A percentile compares a stretch with the other conserved stretches of the same genome.
These are phyloP conservation scores for Montipora capricornis DNA, from an alignment of 64 coral and sea anemone species.

Conservation along the genomic window DNA sequence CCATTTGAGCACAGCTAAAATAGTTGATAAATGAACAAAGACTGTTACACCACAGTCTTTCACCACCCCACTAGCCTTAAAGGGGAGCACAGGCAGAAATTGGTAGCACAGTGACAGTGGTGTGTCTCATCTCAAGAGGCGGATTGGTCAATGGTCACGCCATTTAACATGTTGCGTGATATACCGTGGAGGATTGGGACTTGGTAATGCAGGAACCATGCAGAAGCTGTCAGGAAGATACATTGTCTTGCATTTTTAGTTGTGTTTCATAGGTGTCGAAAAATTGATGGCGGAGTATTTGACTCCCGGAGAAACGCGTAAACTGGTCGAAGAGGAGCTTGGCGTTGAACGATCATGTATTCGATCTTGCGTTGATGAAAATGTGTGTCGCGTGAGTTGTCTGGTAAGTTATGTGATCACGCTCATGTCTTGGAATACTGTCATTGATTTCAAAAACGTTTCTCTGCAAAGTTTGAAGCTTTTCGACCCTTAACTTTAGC, in stretches of 20 bases:
- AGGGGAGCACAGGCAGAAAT: no score
- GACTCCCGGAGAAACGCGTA: not conserved
- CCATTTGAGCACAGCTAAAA: no score
- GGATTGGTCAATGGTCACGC: not conserved
- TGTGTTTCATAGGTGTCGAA: not conserved
- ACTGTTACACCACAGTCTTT: no score
- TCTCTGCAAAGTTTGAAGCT: no score
- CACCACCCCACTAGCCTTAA: no score
- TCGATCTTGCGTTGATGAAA: conserved; percentile 20
- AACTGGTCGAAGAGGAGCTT: conserved; percentile 29
- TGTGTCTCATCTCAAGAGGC: no score
- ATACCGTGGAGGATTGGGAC: not conserved
- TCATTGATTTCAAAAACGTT: not conserved
- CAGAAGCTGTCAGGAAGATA: not conserved
- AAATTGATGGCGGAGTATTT: conserved; percentile 1
- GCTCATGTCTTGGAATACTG: not conserved
- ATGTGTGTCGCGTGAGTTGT: conserved; percentile 19
- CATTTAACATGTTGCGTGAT: not conserved
- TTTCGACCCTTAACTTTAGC: no score
- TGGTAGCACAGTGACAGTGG: no score
- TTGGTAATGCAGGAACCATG: not conserved
- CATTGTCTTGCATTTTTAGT: not conserved
- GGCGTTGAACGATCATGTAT: conserved; percentile 30
- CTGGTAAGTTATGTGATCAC: conserved; percentile 15
- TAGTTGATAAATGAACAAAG: no score